Evolutionary conservation across 2,888 invertebrate species (phyloP).

Genomic region (Stramonita haemastoma): DNA sequence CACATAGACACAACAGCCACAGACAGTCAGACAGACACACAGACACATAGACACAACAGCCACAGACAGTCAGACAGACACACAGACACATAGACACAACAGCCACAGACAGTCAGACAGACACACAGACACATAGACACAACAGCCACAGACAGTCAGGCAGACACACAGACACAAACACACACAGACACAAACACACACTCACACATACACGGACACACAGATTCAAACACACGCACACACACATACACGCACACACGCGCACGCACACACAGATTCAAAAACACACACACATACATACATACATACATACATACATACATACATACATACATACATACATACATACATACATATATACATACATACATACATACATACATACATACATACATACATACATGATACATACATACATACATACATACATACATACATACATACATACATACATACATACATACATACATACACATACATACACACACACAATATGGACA

Average conservation of each 20-base stretch:
- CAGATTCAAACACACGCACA: not conserved
- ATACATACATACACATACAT: too few relatives aligned
- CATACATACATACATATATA: not conserved
- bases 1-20: not conserved
- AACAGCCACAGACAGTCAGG: not conserved
- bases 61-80: too few relatives aligned
- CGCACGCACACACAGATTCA: not conserved
- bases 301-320: constrained; percentile 10
- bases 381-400: not conserved
- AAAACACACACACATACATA: too few relatives aligned
- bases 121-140: not conserved
- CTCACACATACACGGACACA: too few relatives aligned
- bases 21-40: not conserved
- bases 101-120: too few relatives aligned
- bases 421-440: not conserved
- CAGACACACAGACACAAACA: not conserved
- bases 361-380: not conserved
- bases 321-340: not conserved
- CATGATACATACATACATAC: not conserved
- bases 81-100: too few relatives aligned
- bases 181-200: not conserved
- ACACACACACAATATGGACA: too few relatives aligned
- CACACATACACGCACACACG: not conserved
- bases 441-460: too few relatives aligned
- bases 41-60: not conserved